Conservation (phyloP, 2,888 invertebrate genomes). For the Leptothorax acervorum region DNA sequence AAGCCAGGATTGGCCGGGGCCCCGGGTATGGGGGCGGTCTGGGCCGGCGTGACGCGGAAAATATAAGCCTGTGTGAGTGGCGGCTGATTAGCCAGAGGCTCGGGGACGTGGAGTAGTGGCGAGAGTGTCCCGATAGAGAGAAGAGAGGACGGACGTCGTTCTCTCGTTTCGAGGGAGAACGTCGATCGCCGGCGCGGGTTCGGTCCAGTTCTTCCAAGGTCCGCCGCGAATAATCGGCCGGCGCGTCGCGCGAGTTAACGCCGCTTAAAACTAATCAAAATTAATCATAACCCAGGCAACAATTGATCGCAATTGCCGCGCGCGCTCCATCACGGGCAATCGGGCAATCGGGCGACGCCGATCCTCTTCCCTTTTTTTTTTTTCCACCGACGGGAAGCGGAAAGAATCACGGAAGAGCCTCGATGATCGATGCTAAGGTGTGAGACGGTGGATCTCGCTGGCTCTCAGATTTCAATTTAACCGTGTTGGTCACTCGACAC, state of each 20-base stretch:
- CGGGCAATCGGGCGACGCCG: constrained; percentile 57
- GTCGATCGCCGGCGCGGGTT: constrained; percentile 30
- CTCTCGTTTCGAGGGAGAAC: constrained; percentile 39
- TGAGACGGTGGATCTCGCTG: background rate
- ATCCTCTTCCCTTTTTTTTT: constrained; percentile 38
- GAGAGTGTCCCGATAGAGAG: constrained; percentile 69
- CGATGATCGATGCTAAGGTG: constrained; percentile 8
- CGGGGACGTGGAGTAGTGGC: constrained; percentile 80
- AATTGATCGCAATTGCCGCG: constrained; percentile 85
- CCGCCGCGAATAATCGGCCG: constrained; percentile 73
- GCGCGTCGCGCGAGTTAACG: constrained; percentile 53
- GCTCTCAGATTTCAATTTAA: constrained; percentile 28
- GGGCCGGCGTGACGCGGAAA: constrained; percentile 79
- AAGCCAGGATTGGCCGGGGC: constrained; percentile 80
- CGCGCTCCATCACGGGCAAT: constrained; percentile 80
- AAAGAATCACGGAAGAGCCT: constrained; percentile 28
- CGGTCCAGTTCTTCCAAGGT: constrained; percentile 71
- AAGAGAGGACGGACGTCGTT: constrained; percentile 51
- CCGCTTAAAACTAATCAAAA: constrained; percentile 83
- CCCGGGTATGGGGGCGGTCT: constrained; percentile 80
- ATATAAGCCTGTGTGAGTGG: constrained; percentile 84
- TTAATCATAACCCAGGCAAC: constrained; percentile 84
- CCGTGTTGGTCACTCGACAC: background rate
- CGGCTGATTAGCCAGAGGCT: constrained; percentile 81
- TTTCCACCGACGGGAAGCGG: constrained; percentile 21